Evolutionary conservation across 64 coral and sea anemone genomes (phyloP), one percentile per base, ranked within the genome.

Genomic region (Stichodactyla mertensii): DNA sequence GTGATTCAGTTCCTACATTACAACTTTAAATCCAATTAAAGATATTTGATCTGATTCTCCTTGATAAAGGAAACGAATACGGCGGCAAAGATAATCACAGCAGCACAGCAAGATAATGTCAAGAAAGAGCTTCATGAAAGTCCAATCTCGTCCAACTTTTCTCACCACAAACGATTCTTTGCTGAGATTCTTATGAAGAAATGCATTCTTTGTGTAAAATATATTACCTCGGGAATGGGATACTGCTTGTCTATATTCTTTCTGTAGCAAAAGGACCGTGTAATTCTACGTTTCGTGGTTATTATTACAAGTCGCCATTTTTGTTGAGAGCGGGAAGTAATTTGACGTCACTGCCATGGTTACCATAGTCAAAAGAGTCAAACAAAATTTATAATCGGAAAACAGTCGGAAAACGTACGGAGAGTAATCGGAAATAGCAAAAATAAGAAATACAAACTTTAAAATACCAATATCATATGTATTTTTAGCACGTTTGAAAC

Each of bases 281-380:
- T 28, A 81, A 81, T 52, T 81, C 54, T 22, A 81, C 52, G 78
- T 45, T 58, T 89, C 80, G 57, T 86, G 52, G 55, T 55, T 79
- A 64, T 86, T 1, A 80, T 79, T 71, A 28, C 4, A 60, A 82
- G 84, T 78, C 87, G 93, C 93, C 93, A 95, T 95, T 87, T 92
- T 88, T 88, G 69, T 81, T 52, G 78, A 81, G 53, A 81, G 78
- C 78, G 52, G 78, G 52, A 81, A 81, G 36, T n/a, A 53, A 81
- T 81, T 81, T 92, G 94, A 95, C 94, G 94, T 95, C 94, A 95
- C 26, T 84, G 54, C 90, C 92, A 87, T 95, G 88, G 94, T 78
- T 79, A 95, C 94, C 54, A 71, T 4, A 64, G 64, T 87, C 88
- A 90, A 92, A 51, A 71, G 7, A 64, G 64, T 87, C 88, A 90